A percentile compares a stretch with the other conserved stretches of the same genome.
phyloP scores from a whole-genome alignment of 2,113 vertebrate genomes.

The Thunnus thynnus region DNA sequence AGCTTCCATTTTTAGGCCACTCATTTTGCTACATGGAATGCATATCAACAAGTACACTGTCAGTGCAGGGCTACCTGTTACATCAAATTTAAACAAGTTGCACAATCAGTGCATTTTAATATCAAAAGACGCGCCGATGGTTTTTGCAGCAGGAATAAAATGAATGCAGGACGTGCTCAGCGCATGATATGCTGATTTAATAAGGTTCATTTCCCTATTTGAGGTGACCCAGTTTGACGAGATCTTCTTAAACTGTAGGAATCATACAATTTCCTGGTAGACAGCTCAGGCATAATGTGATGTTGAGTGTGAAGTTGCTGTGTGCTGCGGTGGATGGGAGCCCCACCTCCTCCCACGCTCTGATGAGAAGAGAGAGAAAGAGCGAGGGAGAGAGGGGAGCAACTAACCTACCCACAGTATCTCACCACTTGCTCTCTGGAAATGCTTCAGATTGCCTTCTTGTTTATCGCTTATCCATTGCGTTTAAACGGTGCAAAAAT shows the following conservation, averaged over 20 bases:
- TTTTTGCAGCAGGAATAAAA: not conserved
- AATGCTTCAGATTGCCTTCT: slow-evolving; percentile 77
- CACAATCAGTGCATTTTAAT: not conserved
- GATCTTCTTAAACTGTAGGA: slow-evolving; percentile 70
- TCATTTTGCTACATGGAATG: slow-evolving; percentile 70
- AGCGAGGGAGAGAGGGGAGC: slow-evolving; percentile 65
- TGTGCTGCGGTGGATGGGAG: slow-evolving; percentile 78
- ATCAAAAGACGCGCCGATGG: not conserved
- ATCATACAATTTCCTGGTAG: slow-evolving; percentile 69
- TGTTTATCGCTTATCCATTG: slow-evolving; percentile 16
- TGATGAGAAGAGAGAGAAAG: slow-evolving; percentile 68
- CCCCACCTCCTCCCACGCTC: slow-evolving; percentile 84
- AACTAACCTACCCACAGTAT: slow-evolving; percentile 70
- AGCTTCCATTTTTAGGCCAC: slow-evolving; percentile 70
- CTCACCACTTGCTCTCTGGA: slow-evolving; percentile 81
- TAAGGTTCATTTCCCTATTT: slow-evolving; percentile 35
- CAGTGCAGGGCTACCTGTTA: slow-evolving; percentile 70
- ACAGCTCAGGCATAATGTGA: slow-evolving; percentile 69
- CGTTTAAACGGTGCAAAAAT: slow-evolving; percentile 22
- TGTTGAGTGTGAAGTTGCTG: slow-evolving; percentile 81
- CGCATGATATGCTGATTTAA: slow-evolving; percentile 13
- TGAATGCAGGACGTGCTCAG: not conserved
- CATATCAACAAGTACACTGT: slow-evolving; percentile 81
- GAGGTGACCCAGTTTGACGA: slow-evolving; percentile 76
- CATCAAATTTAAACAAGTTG: slow-evolving; percentile 34